A percentile compares a stretch with the other conserved stretches of the same genome.
Conservation (phyloP, 2,797 vertebrate species). For the Platyrinchus mystaceus region DNA sequence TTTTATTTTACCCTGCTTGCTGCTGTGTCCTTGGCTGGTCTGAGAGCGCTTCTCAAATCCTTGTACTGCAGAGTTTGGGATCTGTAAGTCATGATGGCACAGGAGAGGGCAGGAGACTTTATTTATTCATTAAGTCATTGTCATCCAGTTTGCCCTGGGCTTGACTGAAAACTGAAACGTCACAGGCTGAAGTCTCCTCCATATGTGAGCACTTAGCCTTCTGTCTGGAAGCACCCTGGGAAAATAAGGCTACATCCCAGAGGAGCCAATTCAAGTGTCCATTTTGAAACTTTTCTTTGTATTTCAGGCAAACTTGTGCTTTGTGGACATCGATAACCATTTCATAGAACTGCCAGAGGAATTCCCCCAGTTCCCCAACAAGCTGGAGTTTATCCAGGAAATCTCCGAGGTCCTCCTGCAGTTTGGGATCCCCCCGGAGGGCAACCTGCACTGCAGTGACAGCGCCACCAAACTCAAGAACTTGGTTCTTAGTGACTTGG, state of each 20-base stretch:
- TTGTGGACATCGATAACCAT: constrained; percentile 97
- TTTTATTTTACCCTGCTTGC: not conserved
- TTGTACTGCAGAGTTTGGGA: not conserved
- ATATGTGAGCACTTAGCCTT: not conserved
- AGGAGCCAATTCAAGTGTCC: not conserved
- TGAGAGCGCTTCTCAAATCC: not conserved
- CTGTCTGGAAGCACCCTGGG: not conserved
- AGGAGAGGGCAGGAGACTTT: not conserved
- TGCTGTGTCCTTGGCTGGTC: not conserved
- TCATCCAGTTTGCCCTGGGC: not conserved
- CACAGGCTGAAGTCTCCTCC: not conserved
- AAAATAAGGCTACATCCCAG: not conserved
- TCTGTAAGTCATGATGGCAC: not conserved
- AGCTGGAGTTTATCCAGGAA: constrained; percentile 91
- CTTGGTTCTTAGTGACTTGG: constrained; percentile 87
- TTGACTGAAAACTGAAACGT: not conserved
- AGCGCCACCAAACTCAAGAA: constrained; percentile 80
- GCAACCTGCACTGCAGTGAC: constrained; percentile 75
- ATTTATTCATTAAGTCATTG: not conserved
- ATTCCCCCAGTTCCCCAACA: constrained; percentile 93
- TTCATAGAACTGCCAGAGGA: constrained; percentile 91
- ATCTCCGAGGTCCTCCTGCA: constrained; percentile 89
- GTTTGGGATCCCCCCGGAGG: constrained; percentile 85
- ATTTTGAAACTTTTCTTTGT: not conserved
- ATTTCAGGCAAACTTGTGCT: constrained; percentile 93